phyloP scores from a whole-genome alignment of 2,113 vertebrate genomes.

The Corythornis vintsioides region DNA sequence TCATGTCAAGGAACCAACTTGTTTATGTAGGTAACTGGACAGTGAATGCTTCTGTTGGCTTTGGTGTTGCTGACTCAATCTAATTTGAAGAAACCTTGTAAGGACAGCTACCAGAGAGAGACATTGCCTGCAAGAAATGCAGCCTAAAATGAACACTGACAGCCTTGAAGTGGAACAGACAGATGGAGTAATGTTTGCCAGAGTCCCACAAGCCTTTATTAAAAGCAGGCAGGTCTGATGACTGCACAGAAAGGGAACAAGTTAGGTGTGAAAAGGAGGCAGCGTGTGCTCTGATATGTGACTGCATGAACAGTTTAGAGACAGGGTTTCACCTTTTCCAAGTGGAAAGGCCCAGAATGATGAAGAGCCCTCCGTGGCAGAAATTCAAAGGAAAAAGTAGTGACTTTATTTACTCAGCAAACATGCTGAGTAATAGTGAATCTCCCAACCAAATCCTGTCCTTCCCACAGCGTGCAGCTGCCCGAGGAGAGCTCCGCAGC shows the following conservation, averaged over 20 bases:
- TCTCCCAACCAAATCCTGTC: not conserved
- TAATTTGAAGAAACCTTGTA: conserved; percentile 24
- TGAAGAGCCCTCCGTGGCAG: not conserved
- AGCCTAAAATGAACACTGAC: conserved; percentile 38
- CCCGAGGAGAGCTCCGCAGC: not conserved
- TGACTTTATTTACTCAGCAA: conserved; percentile 19
- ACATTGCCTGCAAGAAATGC: not conserved
- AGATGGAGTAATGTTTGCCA: conserved; percentile 54
- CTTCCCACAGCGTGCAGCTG: not conserved
- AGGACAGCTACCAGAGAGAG: conserved; percentile 25
- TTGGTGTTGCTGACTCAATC: not conserved
- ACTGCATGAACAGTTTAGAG: not conserved
- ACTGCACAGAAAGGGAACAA: conserved; percentile 38
- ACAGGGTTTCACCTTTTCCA: conserved; percentile 23
- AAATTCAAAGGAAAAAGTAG: conserved; percentile 23
- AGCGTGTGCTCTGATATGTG: not conserved
- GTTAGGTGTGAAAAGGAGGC: conserved; percentile 17
- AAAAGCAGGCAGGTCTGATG: conserved; percentile 45
- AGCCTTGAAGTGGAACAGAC: conserved; percentile 61
- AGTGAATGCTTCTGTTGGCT: not conserved
- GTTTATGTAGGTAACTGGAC: not conserved
- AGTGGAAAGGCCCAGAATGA: not conserved
- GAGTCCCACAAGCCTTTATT: conserved; percentile 37
- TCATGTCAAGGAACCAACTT: not conserved
- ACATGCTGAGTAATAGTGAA: conserved; percentile 13